Base-by-base conservation (phyloP, 1,140 invertebrate species). In the Harpegnathos saltator region DNA sequence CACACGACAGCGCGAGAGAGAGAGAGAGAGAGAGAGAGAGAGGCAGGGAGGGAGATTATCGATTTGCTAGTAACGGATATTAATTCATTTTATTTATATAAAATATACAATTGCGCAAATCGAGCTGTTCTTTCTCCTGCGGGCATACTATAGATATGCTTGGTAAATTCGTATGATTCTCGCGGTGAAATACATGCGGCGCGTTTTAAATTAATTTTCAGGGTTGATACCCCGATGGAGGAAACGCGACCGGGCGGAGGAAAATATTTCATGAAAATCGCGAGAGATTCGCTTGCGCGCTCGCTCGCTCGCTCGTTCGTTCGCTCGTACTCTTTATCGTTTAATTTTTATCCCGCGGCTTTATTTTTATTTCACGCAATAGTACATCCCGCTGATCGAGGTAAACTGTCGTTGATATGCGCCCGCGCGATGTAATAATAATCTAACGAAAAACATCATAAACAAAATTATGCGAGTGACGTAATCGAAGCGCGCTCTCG, bases 11-110 rank as follows among this genome's bases (percentile, higher is more conserved):
- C 1, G 33, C 1, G 33, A 44, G 38, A 44, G 11, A 44, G 38
- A 44, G 38, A 11, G 38, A 33, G 33, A 33, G 33, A 33, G 7
- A 33, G 33, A 33, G 7, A 33, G 33, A 33, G 33, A 33, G 33
- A 33, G 33, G 7, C n/a, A n/a, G n/a, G 33, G 7, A 7, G 7
- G 33, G 7, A 7, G 7, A 7, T 3, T 1, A 33, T 1, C 1
- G 33, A 44, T 44, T 9, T 26, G 26, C 59, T 38, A 17, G 48
- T 52, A 62, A 78, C 33, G 22, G 54, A 68, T 68, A 78, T 78
- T 69, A 78, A 78, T 58, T 22, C 52, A 78, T 48, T 78, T 69
- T 58, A 69, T 78, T 80, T 44, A n/a, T n/a, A 14, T 14, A 58
- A 48, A 80, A 59, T 71, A 69, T 71, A 58, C 33, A 26, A 71